Conservation (phyloP, 2,797 vertebrate genomes). For the Choloepus didactylus region DNA sequence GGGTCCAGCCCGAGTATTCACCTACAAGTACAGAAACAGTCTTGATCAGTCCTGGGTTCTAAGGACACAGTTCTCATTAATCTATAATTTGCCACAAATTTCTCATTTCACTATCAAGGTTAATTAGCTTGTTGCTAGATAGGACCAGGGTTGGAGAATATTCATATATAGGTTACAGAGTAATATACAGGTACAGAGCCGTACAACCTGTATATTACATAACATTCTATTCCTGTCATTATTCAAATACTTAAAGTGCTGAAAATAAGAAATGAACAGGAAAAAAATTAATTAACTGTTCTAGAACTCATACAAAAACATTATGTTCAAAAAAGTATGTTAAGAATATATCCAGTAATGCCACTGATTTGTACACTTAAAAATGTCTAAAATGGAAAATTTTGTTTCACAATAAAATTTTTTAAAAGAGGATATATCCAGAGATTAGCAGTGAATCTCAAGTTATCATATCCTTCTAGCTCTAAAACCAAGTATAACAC, state of each 20-base stretch:
- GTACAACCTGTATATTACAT: not conserved
- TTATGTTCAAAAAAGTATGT: not conserved
- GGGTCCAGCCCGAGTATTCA: slow-evolving; percentile 95
- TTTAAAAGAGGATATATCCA: not conserved
- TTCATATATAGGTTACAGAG: slow-evolving; percentile 84
- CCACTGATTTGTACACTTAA: too few relatives aligned
- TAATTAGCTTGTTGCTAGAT: slow-evolving; percentile 92
- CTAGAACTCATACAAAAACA: slow-evolving; percentile 37
- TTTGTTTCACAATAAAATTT: too few relatives aligned
- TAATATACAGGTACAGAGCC: slow-evolving; percentile 72
- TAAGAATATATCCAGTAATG: not conserved
- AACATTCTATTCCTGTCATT: not conserved
- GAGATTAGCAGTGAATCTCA: not conserved
- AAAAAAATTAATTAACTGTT: not conserved
- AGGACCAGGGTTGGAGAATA: slow-evolving; percentile 74
- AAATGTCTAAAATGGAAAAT: too few relatives aligned
- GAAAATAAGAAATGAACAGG: not conserved
- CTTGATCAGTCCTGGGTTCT: slow-evolving; percentile 85
- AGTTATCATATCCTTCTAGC: not conserved
- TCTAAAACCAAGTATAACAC: slow-evolving; percentile 39
- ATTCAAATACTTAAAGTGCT: slow-evolving; percentile 74
- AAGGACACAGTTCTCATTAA: slow-evolving; percentile 92
- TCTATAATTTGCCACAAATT: slow-evolving; percentile 91
- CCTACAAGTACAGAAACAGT: slow-evolving; percentile 90
- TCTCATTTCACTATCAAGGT: slow-evolving; percentile 89